A percentile compares a stretch with the other conserved stretches of the same genome.
These are phyloP conservation scores for Gymnosoma rotundatum DNA, from an alignment of 2,888 invertebrate species.

Conservation along the genomic window DNA sequence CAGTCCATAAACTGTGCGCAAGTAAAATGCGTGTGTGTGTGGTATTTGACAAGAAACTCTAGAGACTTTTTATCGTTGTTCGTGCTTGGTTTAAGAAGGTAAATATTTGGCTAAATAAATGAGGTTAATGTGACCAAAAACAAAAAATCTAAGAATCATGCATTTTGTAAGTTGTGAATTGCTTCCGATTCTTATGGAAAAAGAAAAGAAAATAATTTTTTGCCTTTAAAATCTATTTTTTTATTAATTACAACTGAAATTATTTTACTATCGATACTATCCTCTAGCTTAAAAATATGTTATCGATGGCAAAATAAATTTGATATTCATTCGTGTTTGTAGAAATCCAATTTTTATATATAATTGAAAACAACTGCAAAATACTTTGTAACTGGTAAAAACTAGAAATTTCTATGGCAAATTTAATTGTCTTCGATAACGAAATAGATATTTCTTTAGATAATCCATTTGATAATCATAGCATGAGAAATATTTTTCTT, in stretches of 20 bases:
- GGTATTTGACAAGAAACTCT: constrained; percentile 70
- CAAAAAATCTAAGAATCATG: background rate
- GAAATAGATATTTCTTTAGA: too few relatives aligned
- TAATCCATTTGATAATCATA: too few relatives aligned
- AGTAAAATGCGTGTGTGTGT: constrained; percentile 17
- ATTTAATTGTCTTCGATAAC: too few relatives aligned
- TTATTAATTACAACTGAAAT: background rate
- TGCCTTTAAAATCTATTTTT: background rate
- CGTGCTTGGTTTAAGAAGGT: constrained; percentile 15
- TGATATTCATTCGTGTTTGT: too few relatives aligned
- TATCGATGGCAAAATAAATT: too few relatives aligned
- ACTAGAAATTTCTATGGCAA: too few relatives aligned
- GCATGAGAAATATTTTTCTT: too few relatives aligned
- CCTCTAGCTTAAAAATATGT: too few relatives aligned
- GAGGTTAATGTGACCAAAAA: constrained; percentile 7
- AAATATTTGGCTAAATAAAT: constrained; percentile 36
- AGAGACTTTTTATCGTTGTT: constrained; percentile 65
- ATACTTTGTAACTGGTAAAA: too few relatives aligned
- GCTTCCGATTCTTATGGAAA: background rate
- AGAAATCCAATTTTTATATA: too few relatives aligned
- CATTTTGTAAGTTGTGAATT: background rate
- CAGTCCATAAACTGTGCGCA: constrained; percentile 31
- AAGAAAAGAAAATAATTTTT: background rate
- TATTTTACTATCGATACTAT: too few relatives aligned
- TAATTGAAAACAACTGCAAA: too few relatives aligned